Base-by-base conservation (phyloP, 2,888 invertebrate genomes). In the Argyresthia goedartella region DNA sequence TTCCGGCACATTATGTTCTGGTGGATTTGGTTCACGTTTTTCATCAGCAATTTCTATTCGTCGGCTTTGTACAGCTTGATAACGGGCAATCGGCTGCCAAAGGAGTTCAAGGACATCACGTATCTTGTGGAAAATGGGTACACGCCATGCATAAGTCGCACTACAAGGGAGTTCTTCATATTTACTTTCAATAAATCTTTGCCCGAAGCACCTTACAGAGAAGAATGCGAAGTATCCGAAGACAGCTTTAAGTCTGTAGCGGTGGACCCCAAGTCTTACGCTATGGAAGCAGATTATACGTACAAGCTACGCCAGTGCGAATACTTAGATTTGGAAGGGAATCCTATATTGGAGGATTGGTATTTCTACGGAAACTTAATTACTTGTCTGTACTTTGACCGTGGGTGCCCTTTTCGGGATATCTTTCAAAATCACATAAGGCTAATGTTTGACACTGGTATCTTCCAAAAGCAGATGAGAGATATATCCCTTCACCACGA, bases 21-120 rank as follows among this genome's bases (percentile, higher is more conserved):
- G 33, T 60, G 59, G 60, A 58, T 60, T 50, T 55, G 54, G 51
- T 60, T 58, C 33, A 52, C 55, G 6, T 57, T 58, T 36, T 56
- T 58, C 39, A 49, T 57, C 1, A 52, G 50, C 25, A 54, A 50
- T 48, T 58, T 59, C 49, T 60, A 59, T 48, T 54, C 53, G n/a
- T 56, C 56, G 7, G 57, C 56, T 2, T 56, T 60, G 42, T 56
- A 49, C 35, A 59, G 57, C 41, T 43, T 59, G 13, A 35, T 56
- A 8, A 54, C 60, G 8, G 52, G 43, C 8, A 45, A 54, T 4
- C 4, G 14, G 25, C 8, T n/a, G 35, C 14, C 14, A n/a, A 11
- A 9, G 1, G 13, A 25, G n/a, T 25, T 10, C 13, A 50, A 41
- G 25, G 42, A 50, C 33, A 0, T 50, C 6, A 16, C 41, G 39